Conservation (phyloP, 2,888 invertebrate genomes). For the Leucophenga maculata region DNA sequence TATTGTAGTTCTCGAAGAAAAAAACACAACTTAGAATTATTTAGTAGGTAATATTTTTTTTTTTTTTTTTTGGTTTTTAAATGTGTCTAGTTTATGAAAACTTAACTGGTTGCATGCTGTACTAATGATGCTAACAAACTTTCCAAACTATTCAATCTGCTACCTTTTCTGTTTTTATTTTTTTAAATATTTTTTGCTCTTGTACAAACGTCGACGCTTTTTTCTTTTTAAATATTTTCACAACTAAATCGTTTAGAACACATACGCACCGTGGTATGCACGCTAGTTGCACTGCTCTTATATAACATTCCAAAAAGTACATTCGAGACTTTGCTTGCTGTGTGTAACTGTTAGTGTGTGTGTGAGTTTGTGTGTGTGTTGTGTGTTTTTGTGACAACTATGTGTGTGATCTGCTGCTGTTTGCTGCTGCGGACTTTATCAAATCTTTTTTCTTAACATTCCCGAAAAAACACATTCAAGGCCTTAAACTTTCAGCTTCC, state of each 20-base stretch:
- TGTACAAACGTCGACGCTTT: neutral
- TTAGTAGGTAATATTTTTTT: too few relatives aligned
- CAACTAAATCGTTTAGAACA: constrained; percentile 52
- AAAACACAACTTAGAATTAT: constrained; percentile 9
- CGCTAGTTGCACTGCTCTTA: constrained; percentile 54
- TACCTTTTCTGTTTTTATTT: too few relatives aligned
- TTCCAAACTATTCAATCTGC: too few relatives aligned
- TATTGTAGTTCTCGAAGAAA: neutral
- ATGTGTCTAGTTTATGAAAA: neutral
- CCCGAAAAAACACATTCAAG: constrained; percentile 16
- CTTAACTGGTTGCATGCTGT: constrained; percentile 27
- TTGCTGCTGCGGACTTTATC: constrained; percentile 4
- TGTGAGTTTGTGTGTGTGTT: neutral
- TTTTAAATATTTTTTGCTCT: too few relatives aligned
- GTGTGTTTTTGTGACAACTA: neutral
- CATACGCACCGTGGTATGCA: constrained; percentile 59
- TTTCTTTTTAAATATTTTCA: constrained; percentile 9
- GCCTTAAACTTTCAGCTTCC: constrained; percentile 52
- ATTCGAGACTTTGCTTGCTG: too few relatives aligned
- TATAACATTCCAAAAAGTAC: too few relatives aligned
- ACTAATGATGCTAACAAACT: too few relatives aligned
- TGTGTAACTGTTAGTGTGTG: neutral
- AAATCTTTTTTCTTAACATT: constrained; percentile 10
- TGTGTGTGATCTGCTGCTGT: neutral
- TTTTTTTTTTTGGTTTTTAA: neutral